These are phyloP conservation scores for Penaeus chinensis DNA, from an alignment of 1,140 invertebrate species.

Conservation along the genomic window DNA sequence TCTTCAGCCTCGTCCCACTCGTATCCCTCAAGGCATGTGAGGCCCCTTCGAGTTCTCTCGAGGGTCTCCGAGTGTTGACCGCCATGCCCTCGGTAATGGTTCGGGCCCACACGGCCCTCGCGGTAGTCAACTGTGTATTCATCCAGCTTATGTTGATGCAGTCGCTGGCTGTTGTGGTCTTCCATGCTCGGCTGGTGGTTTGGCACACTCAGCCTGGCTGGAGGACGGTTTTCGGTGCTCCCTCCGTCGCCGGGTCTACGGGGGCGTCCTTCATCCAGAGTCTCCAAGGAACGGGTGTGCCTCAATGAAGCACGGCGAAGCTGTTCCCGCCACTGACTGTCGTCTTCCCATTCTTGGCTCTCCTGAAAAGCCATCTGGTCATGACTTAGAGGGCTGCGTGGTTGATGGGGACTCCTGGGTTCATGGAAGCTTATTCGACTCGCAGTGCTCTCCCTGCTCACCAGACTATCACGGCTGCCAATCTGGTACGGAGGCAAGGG, in stretches of 20 bases:
- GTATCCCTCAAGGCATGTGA: conserved; percentile 68
- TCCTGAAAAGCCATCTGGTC: conserved; percentile 11
- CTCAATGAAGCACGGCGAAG: conserved; percentile 81
- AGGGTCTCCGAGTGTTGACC: conserved; percentile 65
- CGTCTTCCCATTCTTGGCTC: conserved; percentile 86
- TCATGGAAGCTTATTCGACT: conserved; percentile 50
- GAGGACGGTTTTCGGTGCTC: conserved; percentile 66
- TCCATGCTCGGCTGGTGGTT: conserved; percentile 40
- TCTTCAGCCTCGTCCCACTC: conserved; percentile 70
- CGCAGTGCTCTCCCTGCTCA: conserved; percentile 50
- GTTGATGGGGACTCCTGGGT: conserved; percentile 24
- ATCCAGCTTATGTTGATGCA: conserved; percentile 68
- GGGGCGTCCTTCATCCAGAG: conserved; percentile 62
- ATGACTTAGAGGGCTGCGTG: conserved; percentile 13
- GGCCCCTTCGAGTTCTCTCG: conserved; percentile 65
- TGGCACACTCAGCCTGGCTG: conserved; percentile 72
- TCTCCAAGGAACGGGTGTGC: conserved; percentile 74
- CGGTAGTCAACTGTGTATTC: conserved; percentile 62
- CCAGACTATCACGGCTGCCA: conserved; percentile 45
- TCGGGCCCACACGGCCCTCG: conserved; percentile 51
- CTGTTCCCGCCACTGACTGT: conserved; percentile 82
- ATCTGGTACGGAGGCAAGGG: conserved; percentile 40
- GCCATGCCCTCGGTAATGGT: conserved; percentile 63
- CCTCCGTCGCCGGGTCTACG: conserved; percentile 53
- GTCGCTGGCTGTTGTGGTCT: conserved; percentile 53